Evolutionary conservation across 2,113 vertebrate genomes (phyloP).

Genomic region (Tachuris rubrigastra): DNA sequence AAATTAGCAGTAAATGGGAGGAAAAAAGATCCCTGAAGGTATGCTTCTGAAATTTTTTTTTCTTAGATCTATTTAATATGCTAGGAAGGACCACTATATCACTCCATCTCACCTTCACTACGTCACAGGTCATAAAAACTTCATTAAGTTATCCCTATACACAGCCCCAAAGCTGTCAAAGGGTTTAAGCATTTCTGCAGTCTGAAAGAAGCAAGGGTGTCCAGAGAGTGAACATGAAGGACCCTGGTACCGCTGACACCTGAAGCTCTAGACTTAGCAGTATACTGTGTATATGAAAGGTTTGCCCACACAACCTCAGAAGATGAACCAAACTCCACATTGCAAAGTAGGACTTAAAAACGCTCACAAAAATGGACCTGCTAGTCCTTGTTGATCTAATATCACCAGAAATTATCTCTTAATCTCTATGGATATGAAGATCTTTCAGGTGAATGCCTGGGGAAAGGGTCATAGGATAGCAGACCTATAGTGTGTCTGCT

Average conservation of each 20-base stretch:
- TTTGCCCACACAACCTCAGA: neutral
- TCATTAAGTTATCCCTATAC: neutral
- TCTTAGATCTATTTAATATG: neutral
- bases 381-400: neutral
- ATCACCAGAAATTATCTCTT: neutral
- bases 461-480: neutral
- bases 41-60: neutral
- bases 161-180: neutral
- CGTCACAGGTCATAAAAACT: neutral
- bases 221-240: neutral
- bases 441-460: neutral
- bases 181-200: neutral
- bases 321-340: neutral
- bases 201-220: neutral
- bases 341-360: neutral
- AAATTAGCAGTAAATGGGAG: neutral
- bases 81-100: neutral
- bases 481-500: neutral
- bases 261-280: neutral
- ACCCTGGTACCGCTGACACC: rapidly evolving
- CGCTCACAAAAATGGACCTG: neutral
- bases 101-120: neutral
- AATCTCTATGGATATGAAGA: neutral
- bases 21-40: neutral
- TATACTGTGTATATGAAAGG: rapidly evolving